Percentiles rank a stretch among this genome's conserved stretches.
Conservation (phyloP, 2,888 invertebrate genomes). For the Aromia moschata region DNA sequence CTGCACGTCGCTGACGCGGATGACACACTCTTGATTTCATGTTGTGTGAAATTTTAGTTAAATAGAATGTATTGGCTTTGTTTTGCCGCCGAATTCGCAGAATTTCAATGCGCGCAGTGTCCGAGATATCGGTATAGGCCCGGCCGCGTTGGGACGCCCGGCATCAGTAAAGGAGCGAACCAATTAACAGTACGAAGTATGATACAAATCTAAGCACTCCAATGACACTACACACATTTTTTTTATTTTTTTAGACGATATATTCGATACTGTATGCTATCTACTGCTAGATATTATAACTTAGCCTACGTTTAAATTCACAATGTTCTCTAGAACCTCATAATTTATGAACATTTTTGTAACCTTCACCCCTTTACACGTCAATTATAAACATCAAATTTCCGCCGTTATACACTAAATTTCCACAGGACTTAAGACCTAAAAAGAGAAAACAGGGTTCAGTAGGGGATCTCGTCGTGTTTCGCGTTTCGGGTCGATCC, state of each 20-base stretch:
- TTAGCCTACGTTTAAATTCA: constrained; percentile 59
- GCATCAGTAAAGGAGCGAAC: constrained; percentile 11
- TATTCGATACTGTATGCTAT: constrained; percentile 62
- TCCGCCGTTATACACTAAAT: neutral
- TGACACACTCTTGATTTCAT: too few relatives aligned
- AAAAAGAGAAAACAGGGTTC: neutral
- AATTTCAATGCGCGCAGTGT: too few relatives aligned
- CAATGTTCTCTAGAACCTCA: constrained; percentile 51
- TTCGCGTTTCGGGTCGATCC: too few relatives aligned
- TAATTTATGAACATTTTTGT: constrained; percentile 36
- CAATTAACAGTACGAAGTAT: constrained; percentile 39
- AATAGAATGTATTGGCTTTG: too few relatives aligned
- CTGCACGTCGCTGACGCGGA: too few relatives aligned
- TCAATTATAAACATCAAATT: constrained; percentile 46
- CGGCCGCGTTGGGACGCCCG: too few relatives aligned
- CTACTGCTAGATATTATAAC: constrained; percentile 61
- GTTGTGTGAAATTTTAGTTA: too few relatives aligned
- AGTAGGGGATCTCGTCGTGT: too few relatives aligned
- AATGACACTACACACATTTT: constrained; percentile 62
- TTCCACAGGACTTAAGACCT: neutral
- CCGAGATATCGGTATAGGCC: too few relatives aligned
- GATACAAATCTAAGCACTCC: constrained; percentile 59
- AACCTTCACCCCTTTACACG: constrained; percentile 37
- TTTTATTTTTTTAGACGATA: constrained; percentile 60
- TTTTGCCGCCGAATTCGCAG: too few relatives aligned